Conservation (phyloP, 2,113 vertebrate species). For the Porphyrio hochstetteri region DNA sequence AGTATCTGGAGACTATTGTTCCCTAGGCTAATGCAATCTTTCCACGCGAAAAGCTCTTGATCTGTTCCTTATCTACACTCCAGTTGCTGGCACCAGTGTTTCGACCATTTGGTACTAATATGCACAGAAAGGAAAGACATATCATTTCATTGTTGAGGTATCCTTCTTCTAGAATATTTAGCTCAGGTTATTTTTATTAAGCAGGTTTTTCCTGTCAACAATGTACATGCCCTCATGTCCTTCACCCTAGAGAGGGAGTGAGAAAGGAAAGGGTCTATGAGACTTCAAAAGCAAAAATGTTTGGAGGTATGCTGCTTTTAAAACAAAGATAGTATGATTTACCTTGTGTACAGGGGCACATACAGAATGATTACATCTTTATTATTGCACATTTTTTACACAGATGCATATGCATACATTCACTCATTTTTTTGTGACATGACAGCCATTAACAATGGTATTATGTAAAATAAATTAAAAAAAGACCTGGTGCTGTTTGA, state of each 20-base stretch:
- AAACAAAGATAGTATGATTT: neutral
- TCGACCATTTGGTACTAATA: constrained; percentile 60
- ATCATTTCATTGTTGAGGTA: constrained; percentile 3
- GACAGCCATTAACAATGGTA: neutral
- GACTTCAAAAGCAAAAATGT: neutral
- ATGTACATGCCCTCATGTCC: neutral
- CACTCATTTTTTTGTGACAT: constrained; percentile 1
- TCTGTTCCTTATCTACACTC: constrained; percentile 64
- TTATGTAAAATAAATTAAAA: constrained; percentile 15
- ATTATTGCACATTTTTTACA: neutral
- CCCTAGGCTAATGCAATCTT: constrained; percentile 66
- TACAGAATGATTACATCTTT: neutral
- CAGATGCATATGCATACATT: neutral
- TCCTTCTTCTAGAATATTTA: constrained; percentile 39
- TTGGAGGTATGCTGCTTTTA: neutral
- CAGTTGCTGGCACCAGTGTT: constrained; percentile 64
- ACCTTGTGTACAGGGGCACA: neutral
- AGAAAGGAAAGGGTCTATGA: neutral
- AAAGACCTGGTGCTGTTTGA: neutral
- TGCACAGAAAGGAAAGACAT: constrained; percentile 47
- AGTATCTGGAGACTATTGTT: constrained; percentile 58
- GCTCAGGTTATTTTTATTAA: constrained; percentile 48
- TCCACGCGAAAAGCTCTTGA: constrained; percentile 61
- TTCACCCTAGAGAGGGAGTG: neutral
- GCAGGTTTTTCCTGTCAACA: constrained; percentile 1